A percentile compares a stretch with the other conserved stretches of the same genome.
phyloP scores from a whole-genome alignment of 2,113 vertebrate genomes.

The Mungos mungo region DNA sequence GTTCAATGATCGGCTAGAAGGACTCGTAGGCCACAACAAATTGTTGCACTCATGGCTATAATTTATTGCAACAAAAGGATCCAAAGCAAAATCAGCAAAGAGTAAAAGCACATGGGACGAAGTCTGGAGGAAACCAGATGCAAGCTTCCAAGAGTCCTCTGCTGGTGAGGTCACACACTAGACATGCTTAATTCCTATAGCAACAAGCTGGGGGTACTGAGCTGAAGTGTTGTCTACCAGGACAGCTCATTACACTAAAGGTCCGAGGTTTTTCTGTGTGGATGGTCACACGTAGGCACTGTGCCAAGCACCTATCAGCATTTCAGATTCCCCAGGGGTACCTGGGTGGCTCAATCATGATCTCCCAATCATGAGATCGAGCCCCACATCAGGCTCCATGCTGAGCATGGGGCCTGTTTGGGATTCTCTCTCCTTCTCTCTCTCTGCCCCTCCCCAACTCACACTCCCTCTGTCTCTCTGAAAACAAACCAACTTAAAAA shows the following conservation, averaged over 20 bases:
- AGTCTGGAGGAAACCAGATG: neutral
- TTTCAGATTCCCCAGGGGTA: neutral
- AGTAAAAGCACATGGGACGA: neutral
- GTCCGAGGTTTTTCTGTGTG: neutral
- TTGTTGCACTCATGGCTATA: neutral
- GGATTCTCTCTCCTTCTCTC: too few species aligned
- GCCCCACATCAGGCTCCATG: too few species aligned
- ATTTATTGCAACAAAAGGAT: neutral
- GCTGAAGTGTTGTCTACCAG: neutral
- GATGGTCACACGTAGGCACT: neutral
- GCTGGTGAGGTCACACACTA: neutral
- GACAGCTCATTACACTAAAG: neutral
- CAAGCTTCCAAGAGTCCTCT: neutral
- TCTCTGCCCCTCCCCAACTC: too few species aligned
- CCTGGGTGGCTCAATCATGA: too few species aligned
- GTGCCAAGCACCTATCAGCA: neutral
- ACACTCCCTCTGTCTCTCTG: too few species aligned
- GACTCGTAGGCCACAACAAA: neutral
- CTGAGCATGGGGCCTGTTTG: too few species aligned
- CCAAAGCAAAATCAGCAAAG: neutral
- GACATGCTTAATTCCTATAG: neutral
- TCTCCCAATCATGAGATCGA: too few species aligned
- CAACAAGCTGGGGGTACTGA: neutral
- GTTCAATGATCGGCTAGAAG: neutral
- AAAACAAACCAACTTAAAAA: too few species aligned